Conservation (phyloP, 2,797 vertebrate species). For the Morus bassanus region DNA sequence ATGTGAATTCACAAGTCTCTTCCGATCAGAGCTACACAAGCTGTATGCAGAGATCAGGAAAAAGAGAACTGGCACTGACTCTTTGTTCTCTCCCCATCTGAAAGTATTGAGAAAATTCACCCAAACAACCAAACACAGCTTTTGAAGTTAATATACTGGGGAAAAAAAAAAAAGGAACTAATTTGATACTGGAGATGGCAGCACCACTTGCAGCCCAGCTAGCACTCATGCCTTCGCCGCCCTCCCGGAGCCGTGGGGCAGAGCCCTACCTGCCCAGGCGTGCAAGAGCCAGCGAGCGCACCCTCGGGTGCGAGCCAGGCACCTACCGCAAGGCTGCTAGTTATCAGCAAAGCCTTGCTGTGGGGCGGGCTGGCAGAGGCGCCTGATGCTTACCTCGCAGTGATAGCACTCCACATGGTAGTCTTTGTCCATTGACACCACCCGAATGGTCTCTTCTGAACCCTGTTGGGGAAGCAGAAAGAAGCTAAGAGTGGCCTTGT, state of each 20-base stretch:
- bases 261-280: not conserved
- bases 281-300: not conserved
- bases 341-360: not conserved
- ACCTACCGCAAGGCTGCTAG: not conserved
- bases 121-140: not conserved
- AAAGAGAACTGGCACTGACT: not conserved
- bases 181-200: not conserved
- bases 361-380: fast-evolving
- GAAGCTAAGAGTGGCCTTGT: not conserved
- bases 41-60: not conserved
- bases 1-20: not conserved
- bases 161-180: fast-evolving
- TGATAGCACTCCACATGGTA: slow-evolving; percentile 98
- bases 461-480: slow-evolving; percentile 76
- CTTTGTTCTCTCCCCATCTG: not conserved
- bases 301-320: not conserved
- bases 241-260: not conserved
- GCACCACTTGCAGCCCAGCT: not conserved
- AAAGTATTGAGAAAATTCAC: not conserved
- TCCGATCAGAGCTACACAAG: not conserved
- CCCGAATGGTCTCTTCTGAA: slow-evolving; percentile 95
- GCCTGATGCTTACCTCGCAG: slow-evolving; percentile 85
- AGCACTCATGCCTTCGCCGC: too few relatives aligned
- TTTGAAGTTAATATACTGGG: not conserved
- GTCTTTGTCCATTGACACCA: slow-evolving; percentile 99